Conservation (phyloP, 2,113 vertebrate species). For the Athene noctua region DNA sequence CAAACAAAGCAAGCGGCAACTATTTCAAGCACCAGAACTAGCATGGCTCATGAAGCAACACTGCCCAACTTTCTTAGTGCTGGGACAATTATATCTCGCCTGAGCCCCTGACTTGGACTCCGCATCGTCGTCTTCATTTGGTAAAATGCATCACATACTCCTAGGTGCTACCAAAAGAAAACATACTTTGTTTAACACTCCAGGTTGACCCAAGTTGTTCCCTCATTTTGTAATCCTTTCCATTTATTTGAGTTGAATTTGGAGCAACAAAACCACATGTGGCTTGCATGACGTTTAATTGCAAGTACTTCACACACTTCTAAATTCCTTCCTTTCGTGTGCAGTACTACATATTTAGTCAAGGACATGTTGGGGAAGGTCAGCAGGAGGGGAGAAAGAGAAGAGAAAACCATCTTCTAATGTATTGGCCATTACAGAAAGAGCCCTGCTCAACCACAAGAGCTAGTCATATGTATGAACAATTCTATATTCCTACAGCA, state of each 20-base stretch:
- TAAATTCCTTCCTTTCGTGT: constrained; percentile 61
- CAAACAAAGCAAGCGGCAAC: constrained; percentile 13
- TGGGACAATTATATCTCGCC: background rate
- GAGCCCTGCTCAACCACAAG: constrained; percentile 1
- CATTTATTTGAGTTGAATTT: constrained; percentile 49
- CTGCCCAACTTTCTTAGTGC: background rate
- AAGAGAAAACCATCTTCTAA: background rate
- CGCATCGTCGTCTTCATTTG: background rate
- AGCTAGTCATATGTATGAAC: background rate
- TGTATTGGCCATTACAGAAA: background rate
- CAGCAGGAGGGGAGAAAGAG: background rate
- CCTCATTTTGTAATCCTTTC: constrained; percentile 59
- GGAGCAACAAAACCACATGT: constrained; percentile 63
- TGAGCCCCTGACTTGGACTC: background rate
- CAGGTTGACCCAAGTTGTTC: constrained; percentile 51
- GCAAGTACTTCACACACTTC: constrained; percentile 50
- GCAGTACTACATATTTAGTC: constrained; percentile 17
- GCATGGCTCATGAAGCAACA: background rate
- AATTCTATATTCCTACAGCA: background rate
- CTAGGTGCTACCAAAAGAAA: constrained; percentile 30
- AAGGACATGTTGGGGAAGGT: constrained; percentile 12
- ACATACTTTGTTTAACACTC: constrained; percentile 16
- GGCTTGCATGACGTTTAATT: constrained; percentile 62
- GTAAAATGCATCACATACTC: background rate
- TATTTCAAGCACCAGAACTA: background rate